Base-by-base conservation (phyloP, 2,888 invertebrate genomes). In the Exephanes ischioxanthus region DNA sequence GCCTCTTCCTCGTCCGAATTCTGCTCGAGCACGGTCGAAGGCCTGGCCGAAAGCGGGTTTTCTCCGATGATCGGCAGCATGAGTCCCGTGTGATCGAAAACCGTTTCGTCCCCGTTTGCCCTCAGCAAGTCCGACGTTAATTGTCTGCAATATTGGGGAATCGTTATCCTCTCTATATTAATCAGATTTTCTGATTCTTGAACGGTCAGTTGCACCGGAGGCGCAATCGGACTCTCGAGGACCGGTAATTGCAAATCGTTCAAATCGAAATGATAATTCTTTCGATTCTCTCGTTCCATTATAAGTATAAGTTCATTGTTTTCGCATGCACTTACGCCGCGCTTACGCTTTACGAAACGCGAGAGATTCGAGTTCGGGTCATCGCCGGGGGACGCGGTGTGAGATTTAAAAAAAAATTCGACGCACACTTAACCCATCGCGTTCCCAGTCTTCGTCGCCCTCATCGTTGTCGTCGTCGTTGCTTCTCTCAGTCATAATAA, bases 271-370 rank as follows among this genome's bases (percentile, higher is more conserved):
- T 80, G 70, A 7, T 78, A 82, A 63, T 81, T 78, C 33, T 72
- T 73, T 80, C 5, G 70, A 11, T 30, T 30, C 22, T 30, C 61
- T 0, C 22, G 45, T 9, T 68, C 86, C 33, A 89, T 72, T 83
- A 93, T 89, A 6, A 94, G 77, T 0, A 93, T 94, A 55, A 90
- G 93, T 33, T 93, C 93, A 2, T 91, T 91, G 4, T 90, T 89
- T 3, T 90, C 89, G 14, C 88, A 80, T 1, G 76, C 14, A 22
- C 30, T 30, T 30, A 76, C 84, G 1, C 89, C 87, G 30, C 92
- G 88, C 53, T 90, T 83, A 26, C 83, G 81, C 3, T 89, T 92
- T 2, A 92, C 82, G 67, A 90, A 91, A 33, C 72, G 77, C 11
- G 55, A 19, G 2, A 87, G 37, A 78, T 87, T 89, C 30, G 55